phyloP scores from a whole-genome alignment of 2,113 vertebrate species.

The Damaliscus lunatus region DNA sequence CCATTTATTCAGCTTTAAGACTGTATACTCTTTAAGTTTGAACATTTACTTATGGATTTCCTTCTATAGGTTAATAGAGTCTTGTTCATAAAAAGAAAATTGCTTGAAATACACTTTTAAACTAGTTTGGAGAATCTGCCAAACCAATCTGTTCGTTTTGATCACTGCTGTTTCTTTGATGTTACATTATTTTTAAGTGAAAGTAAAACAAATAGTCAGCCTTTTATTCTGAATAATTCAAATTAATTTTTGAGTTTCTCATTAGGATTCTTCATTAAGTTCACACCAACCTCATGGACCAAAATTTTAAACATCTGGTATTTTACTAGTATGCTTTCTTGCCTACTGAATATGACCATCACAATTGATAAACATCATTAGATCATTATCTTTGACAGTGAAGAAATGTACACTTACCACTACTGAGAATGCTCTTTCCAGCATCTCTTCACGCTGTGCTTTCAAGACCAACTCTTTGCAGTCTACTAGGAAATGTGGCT shows the following conservation, averaged over 20 bases:
- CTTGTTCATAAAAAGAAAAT: slow-evolving; percentile 36
- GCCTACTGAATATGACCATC: background rate
- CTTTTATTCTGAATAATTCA: slow-evolving; percentile 56
- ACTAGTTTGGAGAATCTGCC: background rate
- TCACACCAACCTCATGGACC: background rate
- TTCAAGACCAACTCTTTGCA: background rate
- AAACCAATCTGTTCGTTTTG: background rate
- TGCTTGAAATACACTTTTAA: background rate
- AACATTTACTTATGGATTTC: background rate
- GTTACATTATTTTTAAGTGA: slow-evolving; percentile 32
- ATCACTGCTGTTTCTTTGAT: background rate
- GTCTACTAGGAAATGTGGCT: background rate
- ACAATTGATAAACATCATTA: background rate
- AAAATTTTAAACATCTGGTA: background rate
- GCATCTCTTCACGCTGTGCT: background rate
- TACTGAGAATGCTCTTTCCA: background rate
- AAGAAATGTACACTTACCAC: background rate
- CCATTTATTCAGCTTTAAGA: background rate
- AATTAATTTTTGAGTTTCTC: background rate
- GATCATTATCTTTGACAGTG: background rate
- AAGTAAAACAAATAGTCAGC: slow-evolving; percentile 28
- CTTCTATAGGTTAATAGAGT: background rate
- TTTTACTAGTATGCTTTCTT: background rate
- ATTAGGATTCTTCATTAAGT: slow-evolving; percentile 24
- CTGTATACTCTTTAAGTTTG: background rate